Evolutionary conservation across 2,888 invertebrate genomes (phyloP).

Genomic region (Coecobrya sp.): DNA sequence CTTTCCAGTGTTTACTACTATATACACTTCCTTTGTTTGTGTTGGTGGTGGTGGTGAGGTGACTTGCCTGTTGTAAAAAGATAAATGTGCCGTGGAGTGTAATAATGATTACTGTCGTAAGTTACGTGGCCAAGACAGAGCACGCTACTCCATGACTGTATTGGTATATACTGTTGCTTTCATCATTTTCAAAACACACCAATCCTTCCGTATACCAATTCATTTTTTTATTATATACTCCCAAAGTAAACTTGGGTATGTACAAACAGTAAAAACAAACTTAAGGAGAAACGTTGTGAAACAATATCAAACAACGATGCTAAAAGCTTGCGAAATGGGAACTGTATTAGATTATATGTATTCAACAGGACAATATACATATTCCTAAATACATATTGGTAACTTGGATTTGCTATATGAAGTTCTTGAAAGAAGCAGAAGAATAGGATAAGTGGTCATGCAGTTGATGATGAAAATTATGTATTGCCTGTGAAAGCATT

Average conservation of each 20-base stretch:
- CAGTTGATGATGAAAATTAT: constrained; percentile 51
- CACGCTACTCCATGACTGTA: constrained; percentile 7
- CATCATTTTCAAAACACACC: constrained; percentile 24
- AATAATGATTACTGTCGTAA: constrained; percentile 68
- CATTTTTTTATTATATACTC: background rate
- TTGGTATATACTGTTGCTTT: constrained; percentile 36
- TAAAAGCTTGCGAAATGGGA: no score
- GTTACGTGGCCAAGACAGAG: constrained; percentile 50
- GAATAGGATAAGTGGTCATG: constrained; percentile 9
- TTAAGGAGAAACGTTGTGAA: constrained; percentile 1
- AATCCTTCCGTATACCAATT: no score
- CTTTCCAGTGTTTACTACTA: constrained; percentile 33
- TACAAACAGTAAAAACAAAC: background rate
- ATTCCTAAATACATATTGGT: background rate
- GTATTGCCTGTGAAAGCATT: constrained; percentile 43
- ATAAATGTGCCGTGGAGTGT: constrained; percentile 69
- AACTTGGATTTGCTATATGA: background rate
- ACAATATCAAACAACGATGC: no score
- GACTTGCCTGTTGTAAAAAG: constrained; percentile 61
- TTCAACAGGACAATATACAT: background rate
- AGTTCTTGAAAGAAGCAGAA: no score
- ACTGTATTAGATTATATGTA: background rate
- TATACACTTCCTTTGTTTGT: constrained; percentile 50
- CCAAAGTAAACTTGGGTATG: background rate
- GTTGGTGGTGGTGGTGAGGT: background rate